Conservation (phyloP, 2,797 vertebrate species). For the Lithobates pipiens region DNA sequence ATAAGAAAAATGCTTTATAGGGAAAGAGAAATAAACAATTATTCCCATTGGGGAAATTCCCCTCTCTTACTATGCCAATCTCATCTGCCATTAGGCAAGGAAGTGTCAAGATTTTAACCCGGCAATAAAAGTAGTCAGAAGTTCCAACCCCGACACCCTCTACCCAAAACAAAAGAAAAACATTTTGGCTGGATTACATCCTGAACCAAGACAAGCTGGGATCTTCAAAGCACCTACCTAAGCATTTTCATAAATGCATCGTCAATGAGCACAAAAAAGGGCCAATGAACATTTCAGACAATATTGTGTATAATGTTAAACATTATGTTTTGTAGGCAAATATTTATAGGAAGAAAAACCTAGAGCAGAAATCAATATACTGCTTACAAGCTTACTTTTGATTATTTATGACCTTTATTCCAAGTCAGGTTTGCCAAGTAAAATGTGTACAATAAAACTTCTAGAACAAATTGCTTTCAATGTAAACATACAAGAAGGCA, state of each 20-base stretch:
- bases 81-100: no score
- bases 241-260: background rate
- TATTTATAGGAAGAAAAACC: background rate
- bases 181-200: no score
- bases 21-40: no score
- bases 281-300: background rate
- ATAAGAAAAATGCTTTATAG: no score
- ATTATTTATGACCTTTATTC: background rate
- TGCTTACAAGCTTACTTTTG: slow-evolving; percentile 1
- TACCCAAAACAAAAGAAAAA: no score
- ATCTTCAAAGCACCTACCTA: no score
- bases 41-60: no score
- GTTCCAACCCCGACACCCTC: no score
- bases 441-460: slow-evolving; percentile 15
- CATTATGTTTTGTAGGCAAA: slow-evolving; percentile 5
- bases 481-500: background rate
- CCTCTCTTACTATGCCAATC: no score
- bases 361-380: slow-evolving; percentile 15
- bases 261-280: background rate
- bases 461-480: background rate
- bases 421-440: background rate
- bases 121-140: no score
- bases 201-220: no score
- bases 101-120: no score
- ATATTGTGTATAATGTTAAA: background rate